These are phyloP conservation scores for Harpagoxenus sublaevis DNA, from an alignment of 2,888 invertebrate genomes.

Conservation along the genomic window DNA sequence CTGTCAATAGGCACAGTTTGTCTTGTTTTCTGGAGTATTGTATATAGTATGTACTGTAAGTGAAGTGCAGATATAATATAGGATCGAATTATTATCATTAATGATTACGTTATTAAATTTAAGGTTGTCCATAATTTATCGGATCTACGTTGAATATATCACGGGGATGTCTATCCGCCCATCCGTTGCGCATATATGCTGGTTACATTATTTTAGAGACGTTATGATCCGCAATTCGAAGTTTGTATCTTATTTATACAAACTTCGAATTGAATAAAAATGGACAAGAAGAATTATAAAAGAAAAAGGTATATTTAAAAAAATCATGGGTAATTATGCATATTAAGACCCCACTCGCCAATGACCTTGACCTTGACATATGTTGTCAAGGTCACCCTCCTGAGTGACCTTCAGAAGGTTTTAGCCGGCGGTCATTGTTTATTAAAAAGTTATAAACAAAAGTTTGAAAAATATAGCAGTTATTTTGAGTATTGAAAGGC, in stretches of 20 bases:
- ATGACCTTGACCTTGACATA: too few species aligned
- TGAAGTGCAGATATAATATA: constrained; percentile 78
- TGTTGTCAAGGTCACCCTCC: too few species aligned
- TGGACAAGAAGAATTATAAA: constrained; percentile 37
- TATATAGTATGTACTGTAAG: constrained; percentile 72
- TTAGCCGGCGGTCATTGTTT: too few species aligned
- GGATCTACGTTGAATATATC: constrained; percentile 71
- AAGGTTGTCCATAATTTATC: constrained; percentile 85
- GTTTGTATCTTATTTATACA: constrained; percentile 29
- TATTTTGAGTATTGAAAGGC: too few species aligned
- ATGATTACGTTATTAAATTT: constrained; percentile 78
- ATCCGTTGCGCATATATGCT: neutral
- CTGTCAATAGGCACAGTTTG: constrained; percentile 75
- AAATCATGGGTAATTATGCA: too few species aligned
- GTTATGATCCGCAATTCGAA: constrained; percentile 16
- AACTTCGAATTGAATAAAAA: constrained; percentile 45
- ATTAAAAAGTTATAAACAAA: too few species aligned
- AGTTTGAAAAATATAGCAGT: too few species aligned
- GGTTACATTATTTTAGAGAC: constrained; percentile 36
- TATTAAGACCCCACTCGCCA: too few species aligned
- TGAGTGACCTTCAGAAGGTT: too few species aligned
- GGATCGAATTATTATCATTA: constrained; percentile 74
- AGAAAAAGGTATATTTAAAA: constrained; percentile 50
- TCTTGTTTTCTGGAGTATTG: constrained; percentile 76
- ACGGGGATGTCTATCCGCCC: constrained; percentile 57